Evolutionary conservation across 2,888 invertebrate species (phyloP).

Genomic region (Podabrus alpinus): DNA sequence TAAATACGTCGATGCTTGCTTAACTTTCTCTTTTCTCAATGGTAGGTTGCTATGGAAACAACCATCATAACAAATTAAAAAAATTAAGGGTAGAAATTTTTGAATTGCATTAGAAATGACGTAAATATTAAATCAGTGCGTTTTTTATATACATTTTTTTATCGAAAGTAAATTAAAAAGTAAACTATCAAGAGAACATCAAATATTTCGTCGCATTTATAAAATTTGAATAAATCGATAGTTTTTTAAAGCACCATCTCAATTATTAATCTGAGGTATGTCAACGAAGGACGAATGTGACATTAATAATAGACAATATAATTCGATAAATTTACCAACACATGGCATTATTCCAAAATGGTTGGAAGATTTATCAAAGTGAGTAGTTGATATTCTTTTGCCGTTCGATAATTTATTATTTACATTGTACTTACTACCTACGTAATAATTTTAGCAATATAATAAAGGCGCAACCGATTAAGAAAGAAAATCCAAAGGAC

Average conservation of each 20-base stretch:
- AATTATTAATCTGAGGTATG: conserved; percentile 23
- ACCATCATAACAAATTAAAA: conserved; percentile 1
- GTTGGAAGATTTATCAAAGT: conserved; percentile 54
- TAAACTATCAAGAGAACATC: neutral
- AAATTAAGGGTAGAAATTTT: neutral
- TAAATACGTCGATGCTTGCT: neutral
- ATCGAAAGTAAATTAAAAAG: neutral
- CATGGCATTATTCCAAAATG: conserved; percentile 47
- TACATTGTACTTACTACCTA: neutral
- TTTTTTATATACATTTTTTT: neutral
- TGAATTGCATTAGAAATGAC: neutral
- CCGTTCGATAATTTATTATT: neutral
- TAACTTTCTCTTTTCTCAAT: neutral
- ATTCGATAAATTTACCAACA: conserved; percentile 13
- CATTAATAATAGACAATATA: conserved; percentile 10
- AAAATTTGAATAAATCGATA: neutral
- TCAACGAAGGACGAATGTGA: conserved; percentile 16
- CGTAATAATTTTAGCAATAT: conserved; percentile 4
- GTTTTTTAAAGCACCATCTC: neutral
- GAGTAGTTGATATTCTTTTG: conserved; percentile 30
- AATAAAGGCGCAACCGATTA: neutral
- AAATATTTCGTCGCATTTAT: neutral
- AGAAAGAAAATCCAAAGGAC: neutral
- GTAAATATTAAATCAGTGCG: neutral
- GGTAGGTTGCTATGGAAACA: neutral